Evolutionary conservation across 2,797 vertebrate genomes (phyloP), one percentile per base, ranked within the genome.

Genomic region (Sebastes itinus): DNA sequence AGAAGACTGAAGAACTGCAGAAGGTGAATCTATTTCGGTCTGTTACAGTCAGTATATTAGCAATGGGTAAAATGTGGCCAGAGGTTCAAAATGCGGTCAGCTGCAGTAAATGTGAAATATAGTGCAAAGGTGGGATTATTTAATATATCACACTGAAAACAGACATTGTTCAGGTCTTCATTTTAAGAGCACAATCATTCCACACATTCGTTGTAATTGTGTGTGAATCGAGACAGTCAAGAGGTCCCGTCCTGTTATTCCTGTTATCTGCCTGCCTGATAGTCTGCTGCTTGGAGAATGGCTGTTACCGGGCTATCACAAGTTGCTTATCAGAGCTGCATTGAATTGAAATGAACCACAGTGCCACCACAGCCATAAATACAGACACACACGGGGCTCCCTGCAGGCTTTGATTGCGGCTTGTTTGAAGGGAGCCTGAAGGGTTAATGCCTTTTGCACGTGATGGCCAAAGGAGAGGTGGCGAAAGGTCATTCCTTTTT

Each of bases 321-420:
- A 78, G 81, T 84, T 77, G 79, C 84, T 92, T 89, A 93, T 93
- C 90, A 87, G 87, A 60, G 65, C 65, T 75, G 87, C 88, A 88
- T 54, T 93, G 92, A 94, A 94, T 94, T 83, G 86, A 88, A 94
- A 92, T 93, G 88, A 93, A 81, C 69, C 80, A 72, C 77, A 25
- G 78, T 23, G 66, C 75, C 78, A 35, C 59, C 78, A 32, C 33
- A 33, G 75, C 68, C 82, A 72, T 82, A 84, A 86, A 88, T 61
- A 61, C 77, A 81, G 75, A 77, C 35, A 32, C 22, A 20, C 35
- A 32, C 20, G 20, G 30, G 58, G 55, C 74, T 70, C 60, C 79
- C 79, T 10, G 67, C 70, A 75, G 78, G 58, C 75, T 78, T 23
- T 86, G 80, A 88, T 73, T 86, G 86, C 8, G 52, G 63, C 71